Evolutionary conservation across 1,140 invertebrate species (phyloP).

Genomic region (Idris sp.): DNA sequence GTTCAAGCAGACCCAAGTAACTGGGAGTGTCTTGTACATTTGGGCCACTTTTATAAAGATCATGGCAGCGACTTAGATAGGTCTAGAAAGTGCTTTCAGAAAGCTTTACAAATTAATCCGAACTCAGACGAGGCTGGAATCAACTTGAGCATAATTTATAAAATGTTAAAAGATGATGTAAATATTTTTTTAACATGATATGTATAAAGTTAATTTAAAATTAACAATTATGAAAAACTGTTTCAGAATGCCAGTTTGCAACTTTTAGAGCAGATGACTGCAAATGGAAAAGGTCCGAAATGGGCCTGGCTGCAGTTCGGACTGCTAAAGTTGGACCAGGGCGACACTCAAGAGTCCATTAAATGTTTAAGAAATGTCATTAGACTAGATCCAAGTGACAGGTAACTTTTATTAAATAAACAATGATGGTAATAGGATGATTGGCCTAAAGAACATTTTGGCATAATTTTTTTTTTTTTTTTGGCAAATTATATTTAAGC

Average conservation of each 20-base stretch:
- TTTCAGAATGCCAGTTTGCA: too few species aligned
- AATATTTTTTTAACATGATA: neutral
- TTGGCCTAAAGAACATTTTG: too few species aligned
- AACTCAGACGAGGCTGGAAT: constrained; percentile 83
- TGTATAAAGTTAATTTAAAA: neutral
- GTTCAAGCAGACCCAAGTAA: constrained; percentile 86
- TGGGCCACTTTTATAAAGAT: constrained; percentile 86
- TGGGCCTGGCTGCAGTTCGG: constrained; percentile 91
- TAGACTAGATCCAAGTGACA: constrained; percentile 83
- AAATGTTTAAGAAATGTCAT: constrained; percentile 87
- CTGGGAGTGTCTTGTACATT: constrained; percentile 85
- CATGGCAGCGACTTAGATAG: constrained; percentile 81
- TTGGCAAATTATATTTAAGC: too few species aligned
- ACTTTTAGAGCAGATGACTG: constrained; percentile 76
- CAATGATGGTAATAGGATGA: too few species aligned
- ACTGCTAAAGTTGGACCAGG: constrained; percentile 85
- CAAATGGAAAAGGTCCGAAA: constrained; percentile 79
- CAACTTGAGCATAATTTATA: constrained; percentile 86
- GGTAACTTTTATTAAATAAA: constrained; percentile 78
- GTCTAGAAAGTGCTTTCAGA: constrained; percentile 89
- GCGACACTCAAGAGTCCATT: constrained; percentile 85
- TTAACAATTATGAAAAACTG: too few species aligned
- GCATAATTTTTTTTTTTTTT: too few species aligned
- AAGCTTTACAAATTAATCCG: constrained; percentile 86
- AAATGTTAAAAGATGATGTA: constrained; percentile 83